Evolutionary conservation across 2,888 invertebrate genomes (phyloP).

Genomic region (Argyresthia goedartella): DNA sequence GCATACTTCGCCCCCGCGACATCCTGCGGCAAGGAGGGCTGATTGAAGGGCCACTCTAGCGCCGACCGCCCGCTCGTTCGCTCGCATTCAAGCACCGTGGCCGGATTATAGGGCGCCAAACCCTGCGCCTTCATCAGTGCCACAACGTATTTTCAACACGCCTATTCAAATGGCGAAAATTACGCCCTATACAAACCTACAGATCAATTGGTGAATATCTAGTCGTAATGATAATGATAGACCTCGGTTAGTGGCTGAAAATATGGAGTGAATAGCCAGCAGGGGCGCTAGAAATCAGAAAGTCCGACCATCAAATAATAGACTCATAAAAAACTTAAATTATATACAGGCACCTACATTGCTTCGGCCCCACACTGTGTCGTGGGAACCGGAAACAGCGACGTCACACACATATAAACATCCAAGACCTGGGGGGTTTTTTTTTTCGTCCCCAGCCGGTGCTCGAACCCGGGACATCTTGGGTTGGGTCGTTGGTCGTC

Average conservation of each 20-base stretch:
- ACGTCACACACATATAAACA: too few species aligned
- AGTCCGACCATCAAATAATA: too few species aligned
- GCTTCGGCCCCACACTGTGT: too few species aligned
- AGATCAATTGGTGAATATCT: conserved; percentile 19
- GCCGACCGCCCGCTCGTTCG: conserved; percentile 66
- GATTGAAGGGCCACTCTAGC: conserved; percentile 70
- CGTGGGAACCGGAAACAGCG: too few species aligned
- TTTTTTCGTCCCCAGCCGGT: too few species aligned
- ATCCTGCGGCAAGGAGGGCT: conserved; percentile 30
- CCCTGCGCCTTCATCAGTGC: conserved; percentile 65
- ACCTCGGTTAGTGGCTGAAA: conserved; percentile 6
- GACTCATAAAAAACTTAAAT: too few species aligned
- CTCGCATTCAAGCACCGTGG: conserved; percentile 65
- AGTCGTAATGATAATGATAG: conserved; percentile 17
- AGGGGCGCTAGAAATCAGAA: too few species aligned
- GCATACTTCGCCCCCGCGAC: conserved; percentile 12
- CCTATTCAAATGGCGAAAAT: conserved; percentile 52
- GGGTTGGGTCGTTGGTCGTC: too few species aligned
- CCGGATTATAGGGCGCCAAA: conserved; percentile 68
- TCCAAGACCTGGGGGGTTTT: too few species aligned
- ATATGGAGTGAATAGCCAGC: background rate
- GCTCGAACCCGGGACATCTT: too few species aligned
- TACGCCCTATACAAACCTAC: conserved; percentile 43
- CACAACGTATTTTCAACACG: conserved; percentile 54
- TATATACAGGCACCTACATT: too few species aligned